Evolutionary conservation across 2,888 invertebrate genomes (phyloP).

Genomic region (Chaitophorus viminalis): DNA sequence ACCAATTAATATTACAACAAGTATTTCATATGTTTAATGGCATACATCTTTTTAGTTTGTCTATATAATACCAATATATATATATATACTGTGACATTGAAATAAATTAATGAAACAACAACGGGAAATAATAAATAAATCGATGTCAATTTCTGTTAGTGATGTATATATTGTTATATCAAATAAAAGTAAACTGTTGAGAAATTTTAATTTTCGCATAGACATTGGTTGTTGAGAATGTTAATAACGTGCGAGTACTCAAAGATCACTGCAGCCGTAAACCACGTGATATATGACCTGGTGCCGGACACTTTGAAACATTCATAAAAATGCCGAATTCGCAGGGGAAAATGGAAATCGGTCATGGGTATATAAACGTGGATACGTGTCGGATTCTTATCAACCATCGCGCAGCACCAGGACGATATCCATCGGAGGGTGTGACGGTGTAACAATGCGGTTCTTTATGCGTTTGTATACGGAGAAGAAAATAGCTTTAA

Average conservation of each 20-base stretch:
- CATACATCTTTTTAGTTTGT: not conserved
- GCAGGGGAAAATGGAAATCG: not conserved
- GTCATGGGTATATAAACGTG: not conserved
- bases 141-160: no score
- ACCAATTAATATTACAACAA: not conserved
- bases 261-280: no score
- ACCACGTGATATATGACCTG: not conserved
- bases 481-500: constrained; percentile 51
- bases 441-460: constrained; percentile 32
- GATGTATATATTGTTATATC: no score
- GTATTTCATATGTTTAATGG: not conserved
- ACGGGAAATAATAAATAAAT: no score
- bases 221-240: no score
- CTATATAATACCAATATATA: not conserved
- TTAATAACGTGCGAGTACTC: no score
- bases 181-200: no score
- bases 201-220: no score
- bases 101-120: constrained; percentile 15
- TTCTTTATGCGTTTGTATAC: constrained; percentile 17
- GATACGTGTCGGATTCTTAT: constrained; percentile 20
- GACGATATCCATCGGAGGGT: constrained; percentile 39
- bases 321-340: not conserved
- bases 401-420: not conserved
- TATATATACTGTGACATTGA: not conserved
- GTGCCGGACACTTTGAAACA: not conserved